Conservation (phyloP, 2,888 invertebrate species). For the Metellina segmentata region DNA sequence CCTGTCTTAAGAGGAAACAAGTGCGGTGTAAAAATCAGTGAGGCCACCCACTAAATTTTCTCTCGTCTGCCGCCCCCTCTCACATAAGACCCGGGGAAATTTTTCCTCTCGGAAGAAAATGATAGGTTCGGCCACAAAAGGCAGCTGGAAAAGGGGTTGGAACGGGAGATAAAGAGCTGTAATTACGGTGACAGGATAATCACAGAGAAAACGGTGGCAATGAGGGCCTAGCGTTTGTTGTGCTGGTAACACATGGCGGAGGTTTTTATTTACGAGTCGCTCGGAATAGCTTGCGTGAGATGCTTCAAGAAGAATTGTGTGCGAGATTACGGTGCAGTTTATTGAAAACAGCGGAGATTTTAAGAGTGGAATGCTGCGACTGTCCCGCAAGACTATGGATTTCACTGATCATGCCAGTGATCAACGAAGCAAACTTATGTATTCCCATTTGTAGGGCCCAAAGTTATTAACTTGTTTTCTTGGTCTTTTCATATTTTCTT, state of each 20-base stretch:
- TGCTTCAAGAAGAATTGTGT: neutral
- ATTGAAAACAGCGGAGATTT: neutral
- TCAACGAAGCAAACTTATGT: too few species aligned
- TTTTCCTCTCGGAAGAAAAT: neutral
- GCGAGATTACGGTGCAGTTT: neutral
- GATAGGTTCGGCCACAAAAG: constrained; percentile 15
- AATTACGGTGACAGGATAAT: constrained; percentile 72
- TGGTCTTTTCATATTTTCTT: too few species aligned
- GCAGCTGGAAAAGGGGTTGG: constrained; percentile 18
- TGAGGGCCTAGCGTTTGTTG: constrained; percentile 30
- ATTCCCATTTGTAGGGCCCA: too few species aligned
- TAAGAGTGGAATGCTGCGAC: neutral
- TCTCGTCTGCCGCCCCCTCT: constrained; percentile 12
- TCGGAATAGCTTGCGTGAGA: constrained; percentile 4
- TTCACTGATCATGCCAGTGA: too few species aligned
- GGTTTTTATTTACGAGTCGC: neutral
- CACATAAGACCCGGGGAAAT: neutral
- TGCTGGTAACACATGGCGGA: constrained; percentile 18
- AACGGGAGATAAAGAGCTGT: constrained; percentile 49
- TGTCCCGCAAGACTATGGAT: too few species aligned
- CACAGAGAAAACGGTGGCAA: constrained; percentile 50
- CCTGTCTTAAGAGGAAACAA: neutral
- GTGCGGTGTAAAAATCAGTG: neutral
- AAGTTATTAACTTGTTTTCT: too few species aligned
- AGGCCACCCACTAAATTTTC: constrained; percentile 28